Evolutionary conservation across 2,888 invertebrate genomes (phyloP).

Genomic region (Andrena chrysosceles): DNA sequence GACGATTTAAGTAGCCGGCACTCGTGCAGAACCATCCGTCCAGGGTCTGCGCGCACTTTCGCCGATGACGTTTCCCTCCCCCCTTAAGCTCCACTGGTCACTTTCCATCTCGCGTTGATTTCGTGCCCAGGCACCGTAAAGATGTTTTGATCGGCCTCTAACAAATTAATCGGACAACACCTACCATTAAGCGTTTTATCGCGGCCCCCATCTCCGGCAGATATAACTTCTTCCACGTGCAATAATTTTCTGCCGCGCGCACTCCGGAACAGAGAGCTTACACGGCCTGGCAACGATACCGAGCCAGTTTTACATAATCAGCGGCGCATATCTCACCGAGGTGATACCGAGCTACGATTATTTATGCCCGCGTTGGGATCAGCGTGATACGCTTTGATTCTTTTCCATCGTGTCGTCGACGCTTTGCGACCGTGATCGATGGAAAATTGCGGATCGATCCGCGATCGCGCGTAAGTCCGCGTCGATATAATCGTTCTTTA

Average conservation of each 20-base stretch:
- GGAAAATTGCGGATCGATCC: background rate
- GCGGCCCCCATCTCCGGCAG: constrained; percentile 21
- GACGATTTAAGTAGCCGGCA: background rate
- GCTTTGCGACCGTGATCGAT: constrained; percentile 2
- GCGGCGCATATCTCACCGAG: constrained; percentile 41
- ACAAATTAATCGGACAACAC: constrained; percentile 55
- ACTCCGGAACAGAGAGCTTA: constrained; percentile 40
- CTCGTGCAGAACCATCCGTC: constrained; percentile 44
- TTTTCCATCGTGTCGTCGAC: constrained; percentile 7
- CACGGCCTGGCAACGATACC: constrained; percentile 40
- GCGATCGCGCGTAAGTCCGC: background rate
- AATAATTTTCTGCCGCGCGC: constrained; percentile 43
- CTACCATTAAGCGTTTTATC: constrained; percentile 38
- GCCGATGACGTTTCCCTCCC: constrained; percentile 15
- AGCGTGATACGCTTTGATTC: constrained; percentile 14
- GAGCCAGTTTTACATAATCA: constrained; percentile 51
- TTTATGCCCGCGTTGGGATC: constrained; percentile 9
- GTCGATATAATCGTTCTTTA: background rate
- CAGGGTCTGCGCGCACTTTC: constrained; percentile 36
- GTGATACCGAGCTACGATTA: constrained; percentile 23
- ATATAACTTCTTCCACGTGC: constrained; percentile 33
- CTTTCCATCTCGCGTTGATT: constrained; percentile 42
- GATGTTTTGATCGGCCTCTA: constrained; percentile 43
- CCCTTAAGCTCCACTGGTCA: constrained; percentile 6
- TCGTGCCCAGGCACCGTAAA: constrained; percentile 49